Evolutionary conservation across 2,797 vertebrate species (phyloP).

Genomic region (Garrulus glandarius): DNA sequence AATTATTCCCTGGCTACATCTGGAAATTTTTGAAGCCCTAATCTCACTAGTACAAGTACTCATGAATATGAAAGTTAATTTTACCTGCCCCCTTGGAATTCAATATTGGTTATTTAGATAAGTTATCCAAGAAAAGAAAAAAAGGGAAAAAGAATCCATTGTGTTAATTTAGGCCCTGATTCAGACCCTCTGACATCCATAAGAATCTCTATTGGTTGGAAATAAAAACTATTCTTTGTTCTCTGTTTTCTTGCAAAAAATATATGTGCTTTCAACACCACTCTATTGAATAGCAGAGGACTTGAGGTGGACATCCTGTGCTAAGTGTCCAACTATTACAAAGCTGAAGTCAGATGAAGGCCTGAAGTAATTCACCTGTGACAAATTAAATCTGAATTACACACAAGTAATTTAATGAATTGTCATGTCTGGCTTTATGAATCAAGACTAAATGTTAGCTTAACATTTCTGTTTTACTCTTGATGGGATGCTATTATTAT

Average conservation of each 20-base stretch:
- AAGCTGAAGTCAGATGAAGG: neutral
- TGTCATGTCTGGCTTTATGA: neutral
- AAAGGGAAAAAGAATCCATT: rapidly evolving
- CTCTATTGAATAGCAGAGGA: neutral
- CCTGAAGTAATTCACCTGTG: neutral
- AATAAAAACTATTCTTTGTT: neutral
- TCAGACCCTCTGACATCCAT: neutral
- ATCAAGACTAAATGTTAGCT: neutral
- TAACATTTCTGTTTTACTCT: neutral
- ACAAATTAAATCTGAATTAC: neutral
- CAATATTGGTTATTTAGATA: neutral
- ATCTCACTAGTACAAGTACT: neutral
- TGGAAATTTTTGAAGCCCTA: neutral
- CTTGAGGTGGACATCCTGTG: neutral
- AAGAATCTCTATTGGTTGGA: neutral
- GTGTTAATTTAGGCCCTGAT: neutral
- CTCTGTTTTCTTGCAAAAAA: neutral
- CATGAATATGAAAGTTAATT: neutral
- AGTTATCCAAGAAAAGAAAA: neutral
- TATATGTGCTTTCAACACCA: rapidly evolving
- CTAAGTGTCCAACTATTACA: neutral
- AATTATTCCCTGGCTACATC: neutral
- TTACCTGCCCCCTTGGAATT: neutral
- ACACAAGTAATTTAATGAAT: neutral
- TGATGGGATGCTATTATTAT: neutral